Conservation (phyloP, 2,113 vertebrate species). For the Lichenostomus cassidix region DNA sequence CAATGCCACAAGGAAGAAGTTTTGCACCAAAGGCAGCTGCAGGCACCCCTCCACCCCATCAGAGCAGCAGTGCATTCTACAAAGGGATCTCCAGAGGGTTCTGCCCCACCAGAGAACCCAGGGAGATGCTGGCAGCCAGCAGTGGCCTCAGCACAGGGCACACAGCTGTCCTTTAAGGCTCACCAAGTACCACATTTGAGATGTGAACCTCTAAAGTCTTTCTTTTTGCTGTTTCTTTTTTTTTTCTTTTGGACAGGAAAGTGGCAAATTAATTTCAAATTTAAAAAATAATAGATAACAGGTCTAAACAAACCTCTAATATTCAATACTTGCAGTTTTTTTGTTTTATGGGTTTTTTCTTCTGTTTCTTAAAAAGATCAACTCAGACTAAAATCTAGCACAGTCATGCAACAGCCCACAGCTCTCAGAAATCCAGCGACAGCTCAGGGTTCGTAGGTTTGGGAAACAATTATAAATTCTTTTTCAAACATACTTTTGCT, state of each 20-base stretch:
- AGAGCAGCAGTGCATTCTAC: not conserved
- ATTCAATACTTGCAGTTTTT: constrained; percentile 75
- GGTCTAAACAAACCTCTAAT: constrained; percentile 78
- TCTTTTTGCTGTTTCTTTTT: constrained; percentile 13
- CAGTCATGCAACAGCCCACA: constrained; percentile 80
- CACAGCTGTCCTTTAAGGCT: constrained; percentile 75
- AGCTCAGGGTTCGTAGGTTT: constrained; percentile 24
- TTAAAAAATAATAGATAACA: constrained; percentile 49
- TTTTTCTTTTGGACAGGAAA: constrained; percentile 37
- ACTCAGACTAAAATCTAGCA: constrained; percentile 85
- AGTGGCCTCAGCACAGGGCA: not conserved
- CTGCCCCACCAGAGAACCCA: not conserved
- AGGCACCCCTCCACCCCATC: not conserved
- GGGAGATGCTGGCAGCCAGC: not conserved
- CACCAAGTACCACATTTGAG: constrained; percentile 64
- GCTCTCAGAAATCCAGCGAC: constrained; percentile 58
- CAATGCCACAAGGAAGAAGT: fast-evolving
- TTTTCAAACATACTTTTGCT: constrained; percentile 28
- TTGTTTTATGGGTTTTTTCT: constrained; percentile 35
- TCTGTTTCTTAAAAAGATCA: constrained; percentile 75
- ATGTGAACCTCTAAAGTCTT: constrained; percentile 63
- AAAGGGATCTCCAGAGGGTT: not conserved
- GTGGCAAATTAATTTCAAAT: constrained; percentile 69
- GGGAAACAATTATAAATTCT: constrained; percentile 39
- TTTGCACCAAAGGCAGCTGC: not conserved